Conservation (phyloP, 1,140 invertebrate species). For the Pseudomyrmex flavicornis region DNA sequence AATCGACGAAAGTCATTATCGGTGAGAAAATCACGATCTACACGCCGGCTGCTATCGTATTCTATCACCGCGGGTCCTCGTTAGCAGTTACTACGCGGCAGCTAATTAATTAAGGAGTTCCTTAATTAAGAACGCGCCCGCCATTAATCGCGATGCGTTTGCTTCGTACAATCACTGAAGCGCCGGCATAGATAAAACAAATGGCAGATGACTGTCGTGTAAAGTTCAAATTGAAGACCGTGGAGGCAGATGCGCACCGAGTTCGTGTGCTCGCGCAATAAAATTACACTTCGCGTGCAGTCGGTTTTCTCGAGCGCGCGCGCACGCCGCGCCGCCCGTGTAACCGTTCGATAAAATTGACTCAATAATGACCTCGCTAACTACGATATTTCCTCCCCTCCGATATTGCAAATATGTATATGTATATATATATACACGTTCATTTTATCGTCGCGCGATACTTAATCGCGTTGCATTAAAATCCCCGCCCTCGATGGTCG, state of each 20-base stretch:
- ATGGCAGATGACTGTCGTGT: conserved; percentile 31
- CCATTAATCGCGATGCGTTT: conserved; percentile 52
- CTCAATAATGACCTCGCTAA: conserved; percentile 7
- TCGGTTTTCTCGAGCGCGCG: neutral
- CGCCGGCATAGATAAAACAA: neutral
- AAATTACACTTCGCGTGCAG: conserved; percentile 7
- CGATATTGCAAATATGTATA: neutral
- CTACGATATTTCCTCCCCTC: neutral
- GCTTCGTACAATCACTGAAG: conserved; percentile 31
- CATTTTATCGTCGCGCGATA: neutral
- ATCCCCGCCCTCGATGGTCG: neutral
- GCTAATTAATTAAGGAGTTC: conserved; percentile 58
- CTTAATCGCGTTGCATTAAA: conserved; percentile 10
- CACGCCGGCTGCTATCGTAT: conserved; percentile 33
- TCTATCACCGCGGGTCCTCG: conserved; percentile 36
- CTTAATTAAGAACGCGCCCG: conserved; percentile 52
- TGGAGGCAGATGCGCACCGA: conserved; percentile 4
- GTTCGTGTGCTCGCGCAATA: neutral
- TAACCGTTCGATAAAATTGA: conserved; percentile 7
- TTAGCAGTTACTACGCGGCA: conserved; percentile 43
- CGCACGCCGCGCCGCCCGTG: too few relatives aligned
- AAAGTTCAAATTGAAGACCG: conserved; percentile 32
- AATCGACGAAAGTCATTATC: conserved; percentile 39
- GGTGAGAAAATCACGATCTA: conserved; percentile 40
- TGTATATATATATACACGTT: neutral